A percentile compares a stretch with the other conserved stretches of the same genome.
phyloP scores from a whole-genome alignment of 2,888 invertebrate genomes.

The Drosophila merina region DNA sequence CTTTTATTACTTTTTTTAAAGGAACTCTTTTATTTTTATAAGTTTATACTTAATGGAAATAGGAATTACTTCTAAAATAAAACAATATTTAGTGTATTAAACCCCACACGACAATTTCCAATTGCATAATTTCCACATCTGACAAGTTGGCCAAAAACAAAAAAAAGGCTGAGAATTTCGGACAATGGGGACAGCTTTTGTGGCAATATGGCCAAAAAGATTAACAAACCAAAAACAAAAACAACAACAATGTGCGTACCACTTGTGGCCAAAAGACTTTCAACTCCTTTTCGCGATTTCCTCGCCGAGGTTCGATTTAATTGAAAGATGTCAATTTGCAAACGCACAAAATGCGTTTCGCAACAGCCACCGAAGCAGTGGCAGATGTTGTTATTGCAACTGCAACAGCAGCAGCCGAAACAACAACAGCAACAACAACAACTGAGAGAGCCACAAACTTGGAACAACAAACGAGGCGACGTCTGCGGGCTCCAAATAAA shows the following conservation, averaged over 20 bases:
- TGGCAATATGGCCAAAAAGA: background rate
- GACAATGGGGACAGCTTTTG: conserved; percentile 33
- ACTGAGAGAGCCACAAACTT: conserved; percentile 20
- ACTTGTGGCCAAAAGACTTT: conserved; percentile 28
- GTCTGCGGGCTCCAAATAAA: conserved; percentile 65
- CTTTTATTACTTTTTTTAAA: too few species aligned
- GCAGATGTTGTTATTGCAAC: background rate
- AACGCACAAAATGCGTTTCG: conserved; percentile 74
- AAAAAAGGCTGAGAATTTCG: conserved; percentile 22
- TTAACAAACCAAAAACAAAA: conserved; percentile 13
- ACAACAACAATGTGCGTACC: conserved; percentile 60
- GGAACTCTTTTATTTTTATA: too few species aligned
- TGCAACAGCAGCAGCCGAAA: background rate
- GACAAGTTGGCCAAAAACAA: conserved; percentile 58
- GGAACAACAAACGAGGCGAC: conserved; percentile 36
- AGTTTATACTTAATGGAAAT: too few species aligned
- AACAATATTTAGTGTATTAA: conserved; percentile 8
- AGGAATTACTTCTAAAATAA: too few species aligned
- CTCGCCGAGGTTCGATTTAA: conserved; percentile 60
- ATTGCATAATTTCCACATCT: conserved; percentile 71
- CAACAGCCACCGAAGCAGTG: conserved; percentile 36
- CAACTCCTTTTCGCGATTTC: conserved; percentile 6
- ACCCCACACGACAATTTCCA: conserved; percentile 41
- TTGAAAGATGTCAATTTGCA: conserved; percentile 79
- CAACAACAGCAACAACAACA: conserved; percentile 10